Percentiles rank a stretch among this genome's conserved stretches.
Conservation (phyloP, 2,888 invertebrate genomes). For the Luperina nickerlii region DNA sequence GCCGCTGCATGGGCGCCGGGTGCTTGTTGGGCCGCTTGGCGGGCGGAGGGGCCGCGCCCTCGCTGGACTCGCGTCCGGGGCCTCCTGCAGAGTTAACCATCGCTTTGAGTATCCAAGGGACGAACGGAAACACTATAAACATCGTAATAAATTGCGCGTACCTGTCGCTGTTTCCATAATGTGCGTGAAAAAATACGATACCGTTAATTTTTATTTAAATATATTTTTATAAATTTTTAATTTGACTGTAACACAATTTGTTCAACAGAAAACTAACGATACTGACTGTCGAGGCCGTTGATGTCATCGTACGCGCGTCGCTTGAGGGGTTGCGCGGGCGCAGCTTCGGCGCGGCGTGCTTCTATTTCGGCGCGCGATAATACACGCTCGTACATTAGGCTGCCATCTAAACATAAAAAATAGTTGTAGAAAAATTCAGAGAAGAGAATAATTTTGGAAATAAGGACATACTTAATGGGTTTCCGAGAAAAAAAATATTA, state of each 20-base stretch:
- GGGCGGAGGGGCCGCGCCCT: constrained; percentile 90
- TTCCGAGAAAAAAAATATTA: background rate
- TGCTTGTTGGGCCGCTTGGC: constrained; percentile 95
- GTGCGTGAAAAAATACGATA: constrained; percentile 62
- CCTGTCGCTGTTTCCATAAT: constrained; percentile 71
- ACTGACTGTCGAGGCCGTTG: constrained; percentile 96
- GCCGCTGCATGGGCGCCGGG: constrained; percentile 93
- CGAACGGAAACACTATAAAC: background rate
- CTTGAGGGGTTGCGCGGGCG: constrained; percentile 90
- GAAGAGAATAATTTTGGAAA: background rate
- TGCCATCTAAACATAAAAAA: constrained; percentile 91
- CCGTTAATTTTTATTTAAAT: constrained; percentile 33
- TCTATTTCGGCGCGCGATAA: constrained; percentile 94
- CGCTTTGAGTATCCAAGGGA: background rate
- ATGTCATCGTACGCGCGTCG: constrained; percentile 97
- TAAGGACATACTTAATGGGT: background rate
- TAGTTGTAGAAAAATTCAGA: constrained; percentile 4
- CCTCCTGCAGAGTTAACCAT: constrained; percentile 67
- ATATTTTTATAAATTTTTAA: constrained; percentile 7
- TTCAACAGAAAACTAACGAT: constrained; percentile 47
- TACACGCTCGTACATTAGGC: constrained; percentile 96
- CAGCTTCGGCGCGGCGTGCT: constrained; percentile 86
- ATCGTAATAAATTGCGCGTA: constrained; percentile 52
- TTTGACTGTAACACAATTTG: constrained; percentile 3
- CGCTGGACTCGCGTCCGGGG: constrained; percentile 73